Base-by-base conservation (phyloP, 2,797 vertebrate genomes). In the Sorex maritimensis region DNA sequence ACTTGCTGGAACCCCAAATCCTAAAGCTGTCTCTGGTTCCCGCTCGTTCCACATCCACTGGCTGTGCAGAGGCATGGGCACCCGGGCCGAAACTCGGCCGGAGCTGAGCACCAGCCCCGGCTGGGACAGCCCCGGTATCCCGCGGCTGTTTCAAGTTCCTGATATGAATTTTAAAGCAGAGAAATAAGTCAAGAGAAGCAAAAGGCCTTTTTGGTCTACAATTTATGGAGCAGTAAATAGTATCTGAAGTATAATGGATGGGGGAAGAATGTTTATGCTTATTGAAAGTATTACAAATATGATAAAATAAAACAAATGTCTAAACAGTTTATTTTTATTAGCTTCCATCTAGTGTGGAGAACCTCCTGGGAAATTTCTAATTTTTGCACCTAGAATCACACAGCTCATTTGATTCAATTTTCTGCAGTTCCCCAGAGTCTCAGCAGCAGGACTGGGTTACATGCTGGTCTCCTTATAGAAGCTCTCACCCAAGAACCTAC, bases 231-330 rank as follows among this genome's bases (percentile, higher is more conserved):
- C 28, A 92, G 8, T 34, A 79, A 61, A 46, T 52, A 68, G 34
- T 74, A 73, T 65, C 3, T 80, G 63, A 81, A 90, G 46, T 24
- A 55, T 83, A 77, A 61, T 65, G 26, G 23, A 63, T 23, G 21
- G 61, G 58, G 14, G 2, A 26, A 41, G 30, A 74, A 65, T 30
- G 44, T 34, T 86, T 84, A 28, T 74, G 26, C 41, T 81, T 2
- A 81, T 77, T 79, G n/a, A 55, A 90, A 46, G 52, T 83, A 81
- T 52, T 85, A 13, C 2, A 67, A 69, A 88, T 38, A 24, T 75
- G 26, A 28, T 44, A 73, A 68, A 68, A 34, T 52, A 88, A 92
- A 34, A 38, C 17, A 72, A 0, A 83, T 41, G 49, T 28, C 15
- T 12, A 93, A 92, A 30, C 2, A 28, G 11, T 52, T 55, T 44